These are phyloP conservation scores for Tachyglossus aculeatus DNA, from an alignment of 2,797 vertebrate genomes.

Conservation along the genomic window DNA sequence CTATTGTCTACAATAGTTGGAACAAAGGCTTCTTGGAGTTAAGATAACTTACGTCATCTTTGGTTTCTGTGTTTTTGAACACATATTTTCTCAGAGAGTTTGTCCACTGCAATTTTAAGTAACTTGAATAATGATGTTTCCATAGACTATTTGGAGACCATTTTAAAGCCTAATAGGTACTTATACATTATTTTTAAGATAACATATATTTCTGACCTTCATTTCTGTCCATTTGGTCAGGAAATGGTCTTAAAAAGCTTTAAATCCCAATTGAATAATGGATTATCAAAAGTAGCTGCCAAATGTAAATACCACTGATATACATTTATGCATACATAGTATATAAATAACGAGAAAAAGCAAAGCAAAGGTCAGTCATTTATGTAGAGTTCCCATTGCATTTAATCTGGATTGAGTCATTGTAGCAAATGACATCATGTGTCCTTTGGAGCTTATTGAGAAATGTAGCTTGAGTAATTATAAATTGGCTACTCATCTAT, in stretches of 20 bases:
- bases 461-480: slow-evolving; percentile 41
- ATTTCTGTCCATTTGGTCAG: slow-evolving; percentile 45
- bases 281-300: slow-evolving; percentile 36
- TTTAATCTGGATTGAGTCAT: slow-evolving; percentile 47
- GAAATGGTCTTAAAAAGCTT: slow-evolving; percentile 49
- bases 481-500: slow-evolving; percentile 13
- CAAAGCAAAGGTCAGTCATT: slow-evolving; percentile 42
- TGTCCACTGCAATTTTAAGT: slow-evolving; percentile 21
- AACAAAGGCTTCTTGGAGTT: not conserved
- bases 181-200: slow-evolving; percentile 29
- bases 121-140: not conserved
- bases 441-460: slow-evolving; percentile 52
- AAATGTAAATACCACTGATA: slow-evolving; percentile 42
- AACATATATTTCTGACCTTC: slow-evolving; percentile 36
- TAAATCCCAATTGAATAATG: slow-evolving; percentile 37
- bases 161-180: slow-evolving; percentile 23
- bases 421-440: slow-evolving; percentile 53
- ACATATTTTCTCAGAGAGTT: not conserved
- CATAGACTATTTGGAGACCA: slow-evolving; percentile 3
- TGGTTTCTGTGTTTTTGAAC: slow-evolving; percentile 19
- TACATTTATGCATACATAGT: slow-evolving; percentile 49
- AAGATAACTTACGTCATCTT: not conserved
- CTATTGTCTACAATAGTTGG: not conserved
- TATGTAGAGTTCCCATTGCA: slow-evolving; percentile 51
- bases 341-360: slow-evolving; percentile 49